Conservation (phyloP, 2,888 invertebrate genomes). For the Kuschelorhynchus macadamiae region DNA sequence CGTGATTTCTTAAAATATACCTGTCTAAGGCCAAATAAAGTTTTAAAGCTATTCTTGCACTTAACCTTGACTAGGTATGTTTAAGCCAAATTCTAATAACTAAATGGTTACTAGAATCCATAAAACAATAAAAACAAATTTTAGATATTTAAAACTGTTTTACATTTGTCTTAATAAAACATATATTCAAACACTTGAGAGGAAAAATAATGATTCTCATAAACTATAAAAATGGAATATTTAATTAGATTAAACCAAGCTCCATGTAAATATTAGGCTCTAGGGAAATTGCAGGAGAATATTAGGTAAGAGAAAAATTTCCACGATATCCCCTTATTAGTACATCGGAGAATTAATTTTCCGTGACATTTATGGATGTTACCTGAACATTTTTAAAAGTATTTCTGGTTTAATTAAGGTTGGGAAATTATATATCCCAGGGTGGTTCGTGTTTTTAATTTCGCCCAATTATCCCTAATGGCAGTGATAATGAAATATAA, state of each 20-base stretch:
- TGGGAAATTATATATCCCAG: constrained; percentile 9
- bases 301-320: constrained; percentile 64
- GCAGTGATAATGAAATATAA: background rate
- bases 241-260: constrained; percentile 63
- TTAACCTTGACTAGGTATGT: no score
- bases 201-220: constrained; percentile 56
- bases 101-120: no score
- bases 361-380: constrained; percentile 39
- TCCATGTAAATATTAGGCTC: constrained; percentile 63
- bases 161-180: no score
- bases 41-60: no score
- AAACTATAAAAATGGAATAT: constrained; percentile 59
- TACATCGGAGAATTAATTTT: constrained; percentile 35
- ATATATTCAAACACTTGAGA: constrained; percentile 19
- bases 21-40: no score
- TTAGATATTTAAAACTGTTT: no score
- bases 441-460: constrained; percentile 7
- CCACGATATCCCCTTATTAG: constrained; percentile 60
- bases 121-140: no score
- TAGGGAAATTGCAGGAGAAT: constrained; percentile 64
- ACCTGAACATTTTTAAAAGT: constrained; percentile 22
- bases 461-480: constrained; percentile 11
- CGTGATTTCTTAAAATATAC: no score
- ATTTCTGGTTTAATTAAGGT: constrained; percentile 8
- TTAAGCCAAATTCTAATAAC: no score